A percentile compares a stretch with the other conserved stretches of the same genome.
These are phyloP conservation scores for Istiophorus platypterus DNA, from an alignment of 2,113 vertebrate genomes.

Conservation along the genomic window DNA sequence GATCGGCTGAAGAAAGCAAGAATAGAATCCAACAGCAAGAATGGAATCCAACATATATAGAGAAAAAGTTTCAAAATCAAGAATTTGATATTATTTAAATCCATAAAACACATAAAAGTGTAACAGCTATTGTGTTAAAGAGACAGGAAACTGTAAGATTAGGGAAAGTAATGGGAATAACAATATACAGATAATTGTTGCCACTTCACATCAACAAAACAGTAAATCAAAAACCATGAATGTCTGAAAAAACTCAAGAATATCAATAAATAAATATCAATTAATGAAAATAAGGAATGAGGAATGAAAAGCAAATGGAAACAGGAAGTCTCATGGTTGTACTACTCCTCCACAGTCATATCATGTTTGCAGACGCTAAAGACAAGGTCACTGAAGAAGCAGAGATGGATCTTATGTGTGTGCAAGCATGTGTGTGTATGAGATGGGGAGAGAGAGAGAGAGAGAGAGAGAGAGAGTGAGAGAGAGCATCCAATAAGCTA, in stretches of 20 bases:
- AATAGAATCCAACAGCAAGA: no score
- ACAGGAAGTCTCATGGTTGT: conserved; percentile 51
- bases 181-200: background rate
- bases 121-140: background rate
- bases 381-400: conserved; percentile 69
- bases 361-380: conserved; percentile 63
- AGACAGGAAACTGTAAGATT: background rate
- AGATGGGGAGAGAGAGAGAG: background rate
- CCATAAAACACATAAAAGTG: background rate
- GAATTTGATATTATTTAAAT: background rate
- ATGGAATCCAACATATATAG: no score
- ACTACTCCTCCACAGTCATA: conserved; percentile 59
- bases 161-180: background rate
- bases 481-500: conserved; percentile 43
- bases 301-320: conserved; percentile 26
- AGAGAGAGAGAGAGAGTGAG: conserved; percentile 4
- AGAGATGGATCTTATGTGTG: conserved; percentile 32
- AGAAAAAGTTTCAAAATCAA: background rate
- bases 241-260: background rate
- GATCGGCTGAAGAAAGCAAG: no score
- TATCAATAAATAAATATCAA: conserved; percentile 5
- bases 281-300: conserved; percentile 17
- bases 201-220: background rate
- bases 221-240: background rate
- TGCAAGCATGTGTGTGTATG: conserved; percentile 43